Evolutionary conservation across 2,888 invertebrate species (phyloP).

Genomic region (Apoderus coryli): DNA sequence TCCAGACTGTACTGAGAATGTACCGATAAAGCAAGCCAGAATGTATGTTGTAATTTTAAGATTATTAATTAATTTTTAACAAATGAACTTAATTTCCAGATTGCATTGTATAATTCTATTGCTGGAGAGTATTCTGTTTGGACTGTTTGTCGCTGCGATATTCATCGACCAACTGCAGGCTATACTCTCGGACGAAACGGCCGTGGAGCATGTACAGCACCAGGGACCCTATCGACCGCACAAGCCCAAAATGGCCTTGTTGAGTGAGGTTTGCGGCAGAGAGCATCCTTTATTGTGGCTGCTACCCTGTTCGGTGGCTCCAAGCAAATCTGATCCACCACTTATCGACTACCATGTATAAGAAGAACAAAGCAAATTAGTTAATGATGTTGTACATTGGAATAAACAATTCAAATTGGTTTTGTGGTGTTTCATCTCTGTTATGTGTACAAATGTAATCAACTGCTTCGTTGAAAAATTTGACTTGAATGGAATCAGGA

Average conservation of each 20-base stretch:
- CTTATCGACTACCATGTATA: conserved; percentile 30
- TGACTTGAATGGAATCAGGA: too few species aligned
- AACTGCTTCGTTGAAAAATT: too few species aligned
- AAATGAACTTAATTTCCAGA: conserved; percentile 35
- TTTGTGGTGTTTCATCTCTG: too few species aligned
- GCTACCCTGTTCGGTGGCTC: conserved; percentile 45
- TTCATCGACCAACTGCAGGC: conserved; percentile 76
- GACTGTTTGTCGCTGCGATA: conserved; percentile 76
- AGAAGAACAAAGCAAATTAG: too few species aligned
- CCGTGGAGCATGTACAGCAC: conserved; percentile 61
- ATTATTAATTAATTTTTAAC: conserved; percentile 3
- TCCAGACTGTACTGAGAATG: conserved; percentile 46
- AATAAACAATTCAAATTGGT: too few species aligned
- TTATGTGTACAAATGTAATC: too few species aligned
- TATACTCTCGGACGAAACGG: conserved; percentile 71
- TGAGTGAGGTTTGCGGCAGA: conserved; percentile 50
- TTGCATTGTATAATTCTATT: conserved; percentile 70
- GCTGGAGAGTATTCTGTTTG: conserved; percentile 71
- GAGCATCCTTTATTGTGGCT: conserved; percentile 60
- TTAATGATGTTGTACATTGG: too few species aligned
- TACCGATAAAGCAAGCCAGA: conserved; percentile 53
- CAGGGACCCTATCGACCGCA: conserved; percentile 49
- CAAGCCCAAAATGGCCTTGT: conserved; percentile 46
- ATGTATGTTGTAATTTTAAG: conserved; percentile 41
- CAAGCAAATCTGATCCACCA: conserved; percentile 29